Conservation (phyloP, 2,888 invertebrate genomes). For the Tachystola acroxantha region DNA sequence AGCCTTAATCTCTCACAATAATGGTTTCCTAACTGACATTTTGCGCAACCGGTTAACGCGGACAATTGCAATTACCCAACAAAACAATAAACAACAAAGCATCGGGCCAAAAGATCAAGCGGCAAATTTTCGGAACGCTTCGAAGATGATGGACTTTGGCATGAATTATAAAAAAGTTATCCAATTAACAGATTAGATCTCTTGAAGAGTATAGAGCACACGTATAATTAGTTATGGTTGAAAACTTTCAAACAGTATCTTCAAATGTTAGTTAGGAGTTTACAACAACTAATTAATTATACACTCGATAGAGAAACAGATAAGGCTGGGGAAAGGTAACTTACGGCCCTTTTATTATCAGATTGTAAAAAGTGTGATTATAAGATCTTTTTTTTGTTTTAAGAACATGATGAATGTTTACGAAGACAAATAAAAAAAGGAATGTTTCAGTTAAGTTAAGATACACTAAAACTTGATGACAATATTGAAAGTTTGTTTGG, state of each 20-base stretch:
- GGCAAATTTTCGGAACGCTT: not conserved
- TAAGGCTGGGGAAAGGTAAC: too few relatives aligned
- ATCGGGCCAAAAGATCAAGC: not conserved
- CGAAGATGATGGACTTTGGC: not conserved
- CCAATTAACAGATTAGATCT: not conserved
- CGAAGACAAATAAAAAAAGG: too few relatives aligned
- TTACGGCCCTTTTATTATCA: too few relatives aligned
- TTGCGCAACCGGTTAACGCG: constrained; percentile 3
- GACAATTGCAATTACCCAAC: constrained; percentile 5
- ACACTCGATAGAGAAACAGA: not conserved
- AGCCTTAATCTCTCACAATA: not conserved
- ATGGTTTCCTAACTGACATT: not conserved
- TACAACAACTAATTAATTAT: not conserved
- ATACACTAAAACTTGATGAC: too few relatives aligned
- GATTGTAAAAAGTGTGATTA: too few relatives aligned
- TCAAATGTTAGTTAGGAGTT: not conserved
- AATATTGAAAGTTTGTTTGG: too few relatives aligned
- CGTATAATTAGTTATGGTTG: not conserved
- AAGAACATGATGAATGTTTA: too few relatives aligned
- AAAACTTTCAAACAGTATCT: not conserved
- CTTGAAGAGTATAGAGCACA: not conserved
- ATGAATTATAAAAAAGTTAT: not conserved
- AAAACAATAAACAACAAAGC: constrained; percentile 5
- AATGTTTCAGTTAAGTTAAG: too few relatives aligned
- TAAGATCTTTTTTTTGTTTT: too few relatives aligned